A percentile compares a stretch with the other conserved stretches of the same genome.
phyloP scores from a whole-genome alignment of 2,888 invertebrate species.

The Ellobium chinense region DNA sequence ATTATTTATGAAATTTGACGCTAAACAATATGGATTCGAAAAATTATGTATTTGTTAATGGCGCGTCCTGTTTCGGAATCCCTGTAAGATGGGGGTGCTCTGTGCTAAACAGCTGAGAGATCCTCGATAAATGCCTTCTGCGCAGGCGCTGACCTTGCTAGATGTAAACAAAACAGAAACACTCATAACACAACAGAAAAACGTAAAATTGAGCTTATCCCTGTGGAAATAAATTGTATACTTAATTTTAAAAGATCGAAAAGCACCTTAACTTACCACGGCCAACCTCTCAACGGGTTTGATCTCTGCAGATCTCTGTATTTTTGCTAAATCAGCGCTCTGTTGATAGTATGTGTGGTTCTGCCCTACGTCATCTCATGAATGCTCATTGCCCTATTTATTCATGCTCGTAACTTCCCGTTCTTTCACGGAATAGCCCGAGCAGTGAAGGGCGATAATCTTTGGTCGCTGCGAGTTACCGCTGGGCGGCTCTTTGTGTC shows the following conservation, averaged over 20 bases:
- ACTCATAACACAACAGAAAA: constrained; percentile 16
- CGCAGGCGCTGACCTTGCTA: constrained; percentile 52
- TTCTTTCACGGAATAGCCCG: constrained; percentile 24
- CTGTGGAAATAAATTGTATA: neutral
- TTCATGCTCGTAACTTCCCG: constrained; percentile 36
- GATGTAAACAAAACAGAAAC: constrained; percentile 55
- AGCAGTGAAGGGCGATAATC: constrained; percentile 7
- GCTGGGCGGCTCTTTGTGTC: constrained; percentile 20
- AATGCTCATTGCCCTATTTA: constrained; percentile 45
- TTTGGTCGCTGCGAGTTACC: neutral
- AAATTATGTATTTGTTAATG: constrained; percentile 4
- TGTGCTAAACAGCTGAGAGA: constrained; percentile 45
- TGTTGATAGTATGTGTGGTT: constrained; percentile 31
- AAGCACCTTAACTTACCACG: constrained; percentile 26
- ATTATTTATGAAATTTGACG: no score
- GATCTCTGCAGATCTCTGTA: neutral
- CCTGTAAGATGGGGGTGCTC: constrained; percentile 16
- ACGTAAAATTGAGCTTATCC: neutral
- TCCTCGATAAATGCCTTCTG: constrained; percentile 33
- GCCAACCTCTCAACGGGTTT: neutral
- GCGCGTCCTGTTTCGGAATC: constrained; percentile 40
- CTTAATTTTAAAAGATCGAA: neutral
- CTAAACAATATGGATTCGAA: no score
- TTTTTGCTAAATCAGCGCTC: constrained; percentile 27
- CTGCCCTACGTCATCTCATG: constrained; percentile 44